These are phyloP conservation scores for Calliopum simillimum DNA, from an alignment of 2,888 invertebrate species.

Conservation along the genomic window DNA sequence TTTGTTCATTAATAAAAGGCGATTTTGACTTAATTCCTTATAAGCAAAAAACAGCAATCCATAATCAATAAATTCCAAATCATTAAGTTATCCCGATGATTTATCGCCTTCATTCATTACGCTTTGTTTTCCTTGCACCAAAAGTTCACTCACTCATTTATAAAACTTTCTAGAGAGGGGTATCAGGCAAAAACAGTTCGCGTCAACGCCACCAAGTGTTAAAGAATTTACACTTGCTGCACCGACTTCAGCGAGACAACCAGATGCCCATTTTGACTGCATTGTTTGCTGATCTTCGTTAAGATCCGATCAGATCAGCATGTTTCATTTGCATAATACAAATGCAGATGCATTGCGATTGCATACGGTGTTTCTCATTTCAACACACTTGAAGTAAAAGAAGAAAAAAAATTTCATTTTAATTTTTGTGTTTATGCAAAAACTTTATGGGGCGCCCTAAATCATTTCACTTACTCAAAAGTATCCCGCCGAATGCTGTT, in stretches of 20 bases:
- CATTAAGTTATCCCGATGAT: slow-evolving; percentile 27
- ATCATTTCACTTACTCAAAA: slow-evolving; percentile 45
- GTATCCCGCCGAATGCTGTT: slow-evolving; percentile 23
- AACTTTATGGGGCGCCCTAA: slow-evolving; percentile 43
- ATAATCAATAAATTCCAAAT: slow-evolving; percentile 18
- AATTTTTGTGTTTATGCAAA: neutral
- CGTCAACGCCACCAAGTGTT: slow-evolving; percentile 7
- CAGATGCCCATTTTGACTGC: neutral
- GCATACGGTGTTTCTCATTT: neutral
- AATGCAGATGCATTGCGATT: too few relatives aligned
- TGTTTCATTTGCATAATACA: slow-evolving; percentile 10
- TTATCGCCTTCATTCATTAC: neutral
- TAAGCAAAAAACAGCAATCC: too few relatives aligned
- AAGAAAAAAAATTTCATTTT: neutral
- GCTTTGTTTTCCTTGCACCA: slow-evolving; percentile 1
- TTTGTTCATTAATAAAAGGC: too few relatives aligned
- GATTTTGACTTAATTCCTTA: too few relatives aligned
- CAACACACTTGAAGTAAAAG: neutral
- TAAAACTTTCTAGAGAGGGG: too few relatives aligned
- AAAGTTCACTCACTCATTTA: neutral
- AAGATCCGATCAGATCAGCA: slow-evolving; percentile 22
- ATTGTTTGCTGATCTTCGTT: neutral
- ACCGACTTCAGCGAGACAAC: neutral
- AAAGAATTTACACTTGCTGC: slow-evolving; percentile 33
- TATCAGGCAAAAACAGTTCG: slow-evolving; percentile 16